Base-by-base conservation (phyloP, 2,797 vertebrate species). In the Bradypodion pumilum region DNA sequence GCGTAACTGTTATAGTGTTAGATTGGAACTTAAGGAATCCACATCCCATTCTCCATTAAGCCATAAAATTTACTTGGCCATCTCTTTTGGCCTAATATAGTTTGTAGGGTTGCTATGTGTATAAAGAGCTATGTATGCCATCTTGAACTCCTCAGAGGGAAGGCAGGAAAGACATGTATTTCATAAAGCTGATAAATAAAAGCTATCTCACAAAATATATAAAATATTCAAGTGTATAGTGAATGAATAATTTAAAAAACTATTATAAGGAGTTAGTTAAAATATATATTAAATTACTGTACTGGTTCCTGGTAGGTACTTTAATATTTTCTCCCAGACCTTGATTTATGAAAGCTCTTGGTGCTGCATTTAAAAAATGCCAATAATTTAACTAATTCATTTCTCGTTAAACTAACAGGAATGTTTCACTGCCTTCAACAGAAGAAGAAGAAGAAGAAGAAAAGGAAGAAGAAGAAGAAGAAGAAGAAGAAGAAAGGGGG, bases 281-380 rank as follows among this genome's bases (percentile, higher is more conserved):
- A 80, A 59, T n/a, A 13, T 68, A 44, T 35, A 19, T 9, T 49
- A 40, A 15, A 32, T 65, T 35, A 49, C 16, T 32, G 37, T 65
- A 63, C 9, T 15, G 40, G 46, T 7, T 8, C 23, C 60, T 65
- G 4, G 29, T 63, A 37, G 37, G 37, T 37, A 37, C 37, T 37
- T 37, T 37, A 37, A 35, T 25, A 44, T 35, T 13, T 15, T 15
- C 25, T 52, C 7, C 19, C 23, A 79, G 44, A 68, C 44, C 13
- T 25, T 16, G 7, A 23, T 12, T 32, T 68, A 35, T 21, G 44
- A 52, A 76, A n/a, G 35, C 10, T 42, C 49, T 19, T 42, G 42
- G 1, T 0, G 0, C 0, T 27, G n/a, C 21, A 42, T 70, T 78
- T 37, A 35, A 84, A 56, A 72, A 0, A 12, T 1, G 2, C 1